phyloP scores from a whole-genome alignment of 1,140 invertebrate genomes.

The Camponotus floridanus region DNA sequence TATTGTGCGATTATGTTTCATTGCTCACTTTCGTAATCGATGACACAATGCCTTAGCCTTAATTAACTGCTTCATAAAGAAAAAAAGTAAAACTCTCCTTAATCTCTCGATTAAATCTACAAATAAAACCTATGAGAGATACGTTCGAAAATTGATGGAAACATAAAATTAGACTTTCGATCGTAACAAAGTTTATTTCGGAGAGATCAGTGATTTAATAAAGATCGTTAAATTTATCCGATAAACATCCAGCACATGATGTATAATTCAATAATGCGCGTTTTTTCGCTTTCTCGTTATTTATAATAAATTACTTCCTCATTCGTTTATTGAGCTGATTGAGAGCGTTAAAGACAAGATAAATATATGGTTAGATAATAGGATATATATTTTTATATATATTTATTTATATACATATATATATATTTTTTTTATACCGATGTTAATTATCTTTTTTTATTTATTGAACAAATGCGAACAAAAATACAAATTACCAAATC shows the following conservation, averaged over 20 bases:
- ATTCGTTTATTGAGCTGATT: background rate
- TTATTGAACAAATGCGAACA: background rate
- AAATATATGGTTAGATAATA: background rate
- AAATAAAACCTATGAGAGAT: background rate
- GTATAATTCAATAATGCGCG: background rate
- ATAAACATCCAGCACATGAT: background rate
- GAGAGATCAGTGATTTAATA: conserved; percentile 8
- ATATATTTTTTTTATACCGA: background rate
- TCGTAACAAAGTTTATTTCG: background rate
- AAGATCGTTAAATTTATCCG: conserved; percentile 14
- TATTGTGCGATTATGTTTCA: background rate
- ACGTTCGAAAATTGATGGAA: background rate
- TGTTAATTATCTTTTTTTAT: background rate
- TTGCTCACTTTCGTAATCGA: conserved; percentile 17
- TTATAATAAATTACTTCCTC: background rate
- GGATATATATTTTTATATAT: background rate
- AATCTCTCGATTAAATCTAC: background rate
- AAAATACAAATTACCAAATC: background rate
- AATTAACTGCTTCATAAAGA: background rate
- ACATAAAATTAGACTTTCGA: background rate
- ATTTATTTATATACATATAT: too few relatives aligned
- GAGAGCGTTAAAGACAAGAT: background rate
- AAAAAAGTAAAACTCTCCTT: background rate
- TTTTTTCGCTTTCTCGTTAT: background rate
- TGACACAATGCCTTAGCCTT: background rate